Base-by-base conservation (phyloP, 2,888 invertebrate species). In the Agriopis leucophaearia region DNA sequence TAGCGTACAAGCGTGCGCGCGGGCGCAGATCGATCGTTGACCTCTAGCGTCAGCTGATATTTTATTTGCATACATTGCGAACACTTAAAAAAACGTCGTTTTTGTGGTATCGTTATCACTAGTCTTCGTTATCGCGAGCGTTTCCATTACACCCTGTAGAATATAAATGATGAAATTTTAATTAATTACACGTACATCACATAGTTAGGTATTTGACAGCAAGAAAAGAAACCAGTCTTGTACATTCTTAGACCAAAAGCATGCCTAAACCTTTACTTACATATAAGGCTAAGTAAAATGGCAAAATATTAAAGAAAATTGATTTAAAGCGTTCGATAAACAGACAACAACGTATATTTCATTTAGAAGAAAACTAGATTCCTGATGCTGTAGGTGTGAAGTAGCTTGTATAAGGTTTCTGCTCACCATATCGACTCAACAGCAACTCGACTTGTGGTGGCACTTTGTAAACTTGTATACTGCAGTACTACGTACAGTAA, bases 331-430 rank as follows among this genome's bases (percentile, higher is more conserved):
- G 16, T 40, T 40, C 27, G 27, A 4, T 5, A 52, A 44, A 55
- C 12, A 4, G 3, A 18, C 44, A 56, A 51, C 50, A 7, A 38
- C 2, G 13, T 10, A 59, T 55, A 56, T 52, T 65, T 64, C 44
- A 60, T 66, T 47, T 51, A 51, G 57, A 67, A 13, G 40, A 64
- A 47, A 66, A 51, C 48, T 57, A 57, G 63, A 63, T 55, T 64
- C 47, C 54, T 59, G 64, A 65, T 50, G 52, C 56, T 69, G 27
- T 67, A 64, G 59, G 60, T 58, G 70, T 75, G 76, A 77, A 72
- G 80, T 82, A 82, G 81, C 80, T 74, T 77, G 79, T 78, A 78
- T 65, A 68, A 18, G 55, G 42, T n/a, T 27, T 42, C 16, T 27
- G 55, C 42, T 27, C 55, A 55, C 36, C 16, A n/a, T 13, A 42